phyloP scores from a whole-genome alignment of 1,140 invertebrate species.

The Hycleus phaleratus region DNA sequence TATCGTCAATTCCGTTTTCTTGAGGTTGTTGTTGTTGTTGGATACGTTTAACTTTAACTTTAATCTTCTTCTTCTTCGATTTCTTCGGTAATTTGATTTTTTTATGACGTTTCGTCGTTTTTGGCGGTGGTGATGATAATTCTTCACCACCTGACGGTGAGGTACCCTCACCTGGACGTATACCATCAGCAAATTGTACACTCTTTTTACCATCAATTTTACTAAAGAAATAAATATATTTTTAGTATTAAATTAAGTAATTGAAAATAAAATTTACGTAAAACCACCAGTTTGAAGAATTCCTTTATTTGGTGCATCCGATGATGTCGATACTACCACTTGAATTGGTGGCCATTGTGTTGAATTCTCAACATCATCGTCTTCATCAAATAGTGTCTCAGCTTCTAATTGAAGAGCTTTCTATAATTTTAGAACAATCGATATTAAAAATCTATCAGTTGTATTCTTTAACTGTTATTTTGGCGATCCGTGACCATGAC shows the following conservation, averaged over 20 bases:
- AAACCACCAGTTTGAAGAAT: slow-evolving; percentile 20
- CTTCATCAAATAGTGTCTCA: slow-evolving; percentile 42
- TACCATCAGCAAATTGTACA: slow-evolving; percentile 57
- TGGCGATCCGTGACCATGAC: background rate
- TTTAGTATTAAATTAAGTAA: background rate
- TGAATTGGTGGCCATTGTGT: slow-evolving; percentile 30
- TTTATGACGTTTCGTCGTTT: slow-evolving; percentile 46
- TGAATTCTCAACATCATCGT: background rate
- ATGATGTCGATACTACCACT: slow-evolving; percentile 9
- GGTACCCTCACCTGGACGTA: slow-evolving; percentile 57
- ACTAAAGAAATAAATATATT: background rate
- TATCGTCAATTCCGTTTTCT: slow-evolving; percentile 2
- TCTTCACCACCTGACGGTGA: slow-evolving; percentile 57
- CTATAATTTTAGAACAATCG: slow-evolving; percentile 19
- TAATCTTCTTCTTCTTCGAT: slow-evolving; percentile 48
- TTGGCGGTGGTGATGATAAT: slow-evolving; percentile 55
- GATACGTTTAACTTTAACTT: slow-evolving; percentile 32
- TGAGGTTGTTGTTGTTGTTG: background rate
- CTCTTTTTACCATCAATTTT: slow-evolving; percentile 33
- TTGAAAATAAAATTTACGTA: background rate
- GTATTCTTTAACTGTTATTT: background rate
- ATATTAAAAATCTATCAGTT: background rate
- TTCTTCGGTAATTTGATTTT: slow-evolving; percentile 45
- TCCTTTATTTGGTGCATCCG: slow-evolving; percentile 22
- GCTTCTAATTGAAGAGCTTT: slow-evolving; percentile 34